Conservation (phyloP, 2,113 vertebrate species). For the Climacteris rufus region DNA sequence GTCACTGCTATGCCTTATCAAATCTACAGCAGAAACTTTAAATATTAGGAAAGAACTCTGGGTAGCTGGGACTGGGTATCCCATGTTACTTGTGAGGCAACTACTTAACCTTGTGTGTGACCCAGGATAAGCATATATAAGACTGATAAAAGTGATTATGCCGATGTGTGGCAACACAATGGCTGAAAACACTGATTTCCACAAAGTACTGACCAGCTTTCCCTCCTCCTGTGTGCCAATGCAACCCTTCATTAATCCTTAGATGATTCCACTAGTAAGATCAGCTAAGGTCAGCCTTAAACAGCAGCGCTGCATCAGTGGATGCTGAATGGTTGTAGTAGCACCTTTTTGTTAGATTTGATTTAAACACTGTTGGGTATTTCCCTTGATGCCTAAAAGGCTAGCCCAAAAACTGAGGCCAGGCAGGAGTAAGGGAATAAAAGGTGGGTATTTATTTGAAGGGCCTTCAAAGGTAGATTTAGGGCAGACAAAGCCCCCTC, state of each 20-base stretch:
- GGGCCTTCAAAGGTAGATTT: too few relatives aligned
- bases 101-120: not conserved
- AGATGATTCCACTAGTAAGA: not conserved
- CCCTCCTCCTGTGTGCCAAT: not conserved
- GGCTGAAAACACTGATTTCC: not conserved
- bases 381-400: too few relatives aligned
- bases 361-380: not conserved
- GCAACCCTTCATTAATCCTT: not conserved
- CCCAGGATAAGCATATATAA: not conserved
- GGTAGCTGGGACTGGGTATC: not conserved
- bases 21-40: not conserved
- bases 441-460: too few relatives aligned
- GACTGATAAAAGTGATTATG: not conserved
- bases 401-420: too few relatives aligned
- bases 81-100: not conserved
- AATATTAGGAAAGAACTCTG: not conserved
- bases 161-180: not conserved
- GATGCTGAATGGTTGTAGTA: not conserved
- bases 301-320: not conserved
- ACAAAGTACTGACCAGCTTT: not conserved
- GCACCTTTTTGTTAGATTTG: not conserved
- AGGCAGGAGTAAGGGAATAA: too few relatives aligned
- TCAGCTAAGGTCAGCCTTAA: not conserved
- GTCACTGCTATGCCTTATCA: not conserved
- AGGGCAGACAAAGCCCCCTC: too few relatives aligned